Conservation (phyloP, 2,797 vertebrate species). For the Oreortyx pictus region DNA sequence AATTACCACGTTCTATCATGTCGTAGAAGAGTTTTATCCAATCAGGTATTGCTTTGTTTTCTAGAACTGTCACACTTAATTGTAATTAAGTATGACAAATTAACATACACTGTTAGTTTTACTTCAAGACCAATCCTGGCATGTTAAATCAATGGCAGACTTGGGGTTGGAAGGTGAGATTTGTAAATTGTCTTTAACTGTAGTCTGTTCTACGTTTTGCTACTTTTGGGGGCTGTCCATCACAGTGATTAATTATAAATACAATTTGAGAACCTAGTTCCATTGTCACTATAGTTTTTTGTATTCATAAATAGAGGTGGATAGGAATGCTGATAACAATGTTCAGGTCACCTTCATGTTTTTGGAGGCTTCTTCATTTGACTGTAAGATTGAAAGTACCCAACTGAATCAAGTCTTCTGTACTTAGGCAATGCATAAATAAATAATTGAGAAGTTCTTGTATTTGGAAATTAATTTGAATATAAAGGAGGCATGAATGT, state of each 20-base stretch:
- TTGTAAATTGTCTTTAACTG: background rate
- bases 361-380: background rate
- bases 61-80: background rate
- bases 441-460: background rate
- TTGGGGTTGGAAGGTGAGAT: background rate
- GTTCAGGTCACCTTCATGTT: background rate
- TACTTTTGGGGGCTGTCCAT: background rate
- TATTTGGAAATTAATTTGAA: background rate
- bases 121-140: background rate
- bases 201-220: background rate
- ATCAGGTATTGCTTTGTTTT: background rate
- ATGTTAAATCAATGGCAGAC: background rate
- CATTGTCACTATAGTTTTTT: background rate
- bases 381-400: background rate
- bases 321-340: background rate
- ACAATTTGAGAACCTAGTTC: background rate
- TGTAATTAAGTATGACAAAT: background rate
- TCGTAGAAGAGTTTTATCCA: background rate
- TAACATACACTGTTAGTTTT: slow-evolving; percentile 22
- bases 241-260: background rate
- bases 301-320: background rate
- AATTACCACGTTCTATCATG: background rate
- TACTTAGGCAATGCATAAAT: background rate
- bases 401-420: background rate
- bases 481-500: background rate